Conservation (phyloP, 2,113 vertebrate genomes). For the Meriones unguiculatus region DNA sequence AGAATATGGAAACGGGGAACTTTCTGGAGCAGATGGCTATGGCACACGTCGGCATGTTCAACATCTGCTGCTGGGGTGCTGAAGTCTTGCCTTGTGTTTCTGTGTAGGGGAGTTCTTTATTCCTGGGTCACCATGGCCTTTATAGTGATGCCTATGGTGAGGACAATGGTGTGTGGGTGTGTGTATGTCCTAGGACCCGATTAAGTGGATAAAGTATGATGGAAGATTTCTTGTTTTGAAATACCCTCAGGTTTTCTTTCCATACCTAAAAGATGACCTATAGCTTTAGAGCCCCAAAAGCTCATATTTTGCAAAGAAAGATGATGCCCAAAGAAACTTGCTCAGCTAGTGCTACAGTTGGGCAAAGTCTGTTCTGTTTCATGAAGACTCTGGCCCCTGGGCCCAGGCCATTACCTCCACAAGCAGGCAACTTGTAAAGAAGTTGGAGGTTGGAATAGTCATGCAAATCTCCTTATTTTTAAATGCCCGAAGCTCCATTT, state of each 20-base stretch:
- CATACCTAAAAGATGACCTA: background rate
- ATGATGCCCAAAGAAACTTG: background rate
- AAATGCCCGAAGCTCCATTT: background rate
- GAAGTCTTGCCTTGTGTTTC: conserved; percentile 31
- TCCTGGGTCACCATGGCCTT: background rate
- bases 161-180: background rate
- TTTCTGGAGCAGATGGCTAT: conserved; percentile 64
- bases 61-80: conserved; percentile 45
- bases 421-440: background rate
- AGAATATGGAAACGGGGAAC: conserved; percentile 47
- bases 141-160: background rate
- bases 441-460: background rate
- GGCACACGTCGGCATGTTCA: rapidly evolving
- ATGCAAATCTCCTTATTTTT: background rate
- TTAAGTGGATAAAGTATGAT: background rate
- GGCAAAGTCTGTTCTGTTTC: background rate
- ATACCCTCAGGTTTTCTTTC: background rate
- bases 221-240: background rate
- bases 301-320: background rate
- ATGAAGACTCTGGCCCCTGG: background rate
- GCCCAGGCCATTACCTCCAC: background rate
- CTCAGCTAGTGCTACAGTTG: background rate
- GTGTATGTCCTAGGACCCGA: background rate
- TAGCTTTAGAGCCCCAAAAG: background rate
- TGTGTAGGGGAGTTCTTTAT: conserved; percentile 34